These are phyloP conservation scores for Synergus gifuensis DNA, from an alignment of 2,888 invertebrate species.

Conservation along the genomic window DNA sequence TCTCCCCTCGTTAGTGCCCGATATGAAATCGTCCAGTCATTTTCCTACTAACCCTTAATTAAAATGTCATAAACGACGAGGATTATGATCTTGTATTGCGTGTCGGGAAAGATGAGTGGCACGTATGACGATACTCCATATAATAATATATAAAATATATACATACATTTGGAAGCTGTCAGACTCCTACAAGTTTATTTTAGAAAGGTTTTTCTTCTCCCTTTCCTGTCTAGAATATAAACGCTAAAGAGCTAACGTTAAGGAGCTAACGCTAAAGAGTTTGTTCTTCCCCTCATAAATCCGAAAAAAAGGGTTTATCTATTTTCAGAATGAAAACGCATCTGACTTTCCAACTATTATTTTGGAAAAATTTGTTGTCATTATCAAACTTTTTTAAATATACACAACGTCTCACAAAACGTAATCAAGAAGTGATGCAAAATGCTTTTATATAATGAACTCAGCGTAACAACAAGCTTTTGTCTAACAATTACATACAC, in stretches of 20 bases:
- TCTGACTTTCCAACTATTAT: not conserved
- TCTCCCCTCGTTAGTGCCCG: conserved; percentile 35
- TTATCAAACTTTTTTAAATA: not conserved
- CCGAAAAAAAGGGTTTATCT: not conserved
- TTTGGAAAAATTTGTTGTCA: not conserved
- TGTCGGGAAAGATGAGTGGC: conserved; percentile 30
- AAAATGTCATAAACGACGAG: conserved; percentile 40
- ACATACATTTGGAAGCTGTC: conserved; percentile 22
- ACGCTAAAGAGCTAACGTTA: conserved; percentile 4
- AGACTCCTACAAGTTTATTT: conserved; percentile 33
- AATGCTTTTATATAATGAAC: not conserved
- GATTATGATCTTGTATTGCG: conserved; percentile 35
- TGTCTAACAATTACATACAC: not conserved
- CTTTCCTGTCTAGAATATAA: not conserved
- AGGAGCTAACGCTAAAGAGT: conserved; percentile 4
- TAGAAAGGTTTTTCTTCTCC: not conserved
- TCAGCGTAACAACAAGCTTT: not conserved
- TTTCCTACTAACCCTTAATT: conserved; percentile 40
- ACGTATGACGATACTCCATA: not conserved
- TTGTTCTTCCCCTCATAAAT: not conserved
- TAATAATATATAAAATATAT: not conserved
- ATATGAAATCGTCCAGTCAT: conserved; percentile 40
- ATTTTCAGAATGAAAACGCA: not conserved
- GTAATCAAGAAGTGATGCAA: not conserved
- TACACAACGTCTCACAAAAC: not conserved